Conservation (phyloP, 1,140 invertebrate genomes). For the Holotrichia oblita region DNA sequence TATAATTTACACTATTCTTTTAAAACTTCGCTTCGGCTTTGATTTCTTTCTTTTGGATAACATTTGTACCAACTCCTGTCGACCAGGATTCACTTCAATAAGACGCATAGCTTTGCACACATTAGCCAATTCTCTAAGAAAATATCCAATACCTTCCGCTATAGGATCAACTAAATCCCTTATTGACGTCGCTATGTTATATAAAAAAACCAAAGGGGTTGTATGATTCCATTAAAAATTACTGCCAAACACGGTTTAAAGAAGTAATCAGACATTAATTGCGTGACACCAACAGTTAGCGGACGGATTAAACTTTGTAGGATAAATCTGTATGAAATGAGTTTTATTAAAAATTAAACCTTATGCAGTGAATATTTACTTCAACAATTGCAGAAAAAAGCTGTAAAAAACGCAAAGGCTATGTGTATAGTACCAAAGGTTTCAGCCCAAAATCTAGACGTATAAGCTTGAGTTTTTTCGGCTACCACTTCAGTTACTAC, state of each 20-base stretch:
- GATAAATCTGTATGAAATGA: constrained; percentile 62
- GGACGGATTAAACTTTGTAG: constrained; percentile 68
- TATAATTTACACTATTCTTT: not conserved
- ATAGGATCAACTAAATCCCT: constrained; percentile 71
- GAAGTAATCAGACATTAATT: constrained; percentile 72
- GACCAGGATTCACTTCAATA: constrained; percentile 20
- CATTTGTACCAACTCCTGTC: not conserved
- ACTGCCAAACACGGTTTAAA: constrained; percentile 73
- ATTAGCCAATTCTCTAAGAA: constrained; percentile 62
- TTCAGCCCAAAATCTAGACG: constrained; percentile 73
- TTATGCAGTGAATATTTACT: constrained; percentile 46
- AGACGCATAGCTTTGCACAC: constrained; percentile 64
- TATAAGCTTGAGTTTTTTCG: constrained; percentile 67
- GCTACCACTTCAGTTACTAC: constrained; percentile 66
- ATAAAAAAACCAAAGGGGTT: constrained; percentile 71
- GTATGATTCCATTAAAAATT: constrained; percentile 71
- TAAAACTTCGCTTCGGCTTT: not conserved
- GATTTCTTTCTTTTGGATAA: not conserved
- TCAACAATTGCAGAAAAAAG: constrained; percentile 69
- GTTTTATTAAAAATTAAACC: not conserved
- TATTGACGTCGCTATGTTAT: constrained; percentile 69
- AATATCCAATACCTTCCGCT: constrained; percentile 64
- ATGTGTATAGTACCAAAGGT: constrained; percentile 72
- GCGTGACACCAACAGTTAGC: constrained; percentile 68
- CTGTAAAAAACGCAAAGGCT: constrained; percentile 67